Evolutionary conservation across 2,797 vertebrate genomes (phyloP).

Genomic region (Buphagus erythrorhynchus): DNA sequence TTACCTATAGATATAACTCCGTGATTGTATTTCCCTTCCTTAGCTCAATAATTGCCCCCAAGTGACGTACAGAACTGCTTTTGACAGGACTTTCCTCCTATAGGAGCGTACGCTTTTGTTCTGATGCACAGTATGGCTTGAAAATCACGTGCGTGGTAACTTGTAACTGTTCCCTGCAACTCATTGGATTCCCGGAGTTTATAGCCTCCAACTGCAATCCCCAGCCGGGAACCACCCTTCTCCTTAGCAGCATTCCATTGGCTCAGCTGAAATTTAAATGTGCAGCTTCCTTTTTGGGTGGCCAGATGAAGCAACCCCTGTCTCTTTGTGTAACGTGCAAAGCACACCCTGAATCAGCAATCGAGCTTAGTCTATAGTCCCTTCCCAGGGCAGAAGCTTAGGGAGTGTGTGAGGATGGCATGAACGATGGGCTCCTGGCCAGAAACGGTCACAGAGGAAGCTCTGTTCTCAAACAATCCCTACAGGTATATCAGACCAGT

Average conservation of each 20-base stretch:
- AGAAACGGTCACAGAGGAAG: neutral
- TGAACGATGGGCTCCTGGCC: neutral
- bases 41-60: accelerated
- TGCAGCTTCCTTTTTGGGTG: neutral
- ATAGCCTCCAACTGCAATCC: neutral
- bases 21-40: neutral
- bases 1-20: neutral
- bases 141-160: accelerated
- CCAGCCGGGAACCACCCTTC: neutral
- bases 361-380: neutral
- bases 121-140: neutral
- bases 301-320: neutral
- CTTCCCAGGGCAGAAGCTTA: accelerated
- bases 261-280: conserved; percentile 12
- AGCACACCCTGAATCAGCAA: neutral
- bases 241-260: neutral
- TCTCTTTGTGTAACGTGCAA: neutral
- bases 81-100: neutral
- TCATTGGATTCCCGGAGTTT: neutral
- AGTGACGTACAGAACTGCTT: neutral
- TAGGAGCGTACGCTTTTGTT: neutral
- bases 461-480: neutral
- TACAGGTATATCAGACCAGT: neutral
- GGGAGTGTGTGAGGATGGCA: neutral
- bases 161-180: neutral